phyloP scores from a whole-genome alignment of 92 coral and sea anemone species.

The Chrysogorgia sp. region DNA sequence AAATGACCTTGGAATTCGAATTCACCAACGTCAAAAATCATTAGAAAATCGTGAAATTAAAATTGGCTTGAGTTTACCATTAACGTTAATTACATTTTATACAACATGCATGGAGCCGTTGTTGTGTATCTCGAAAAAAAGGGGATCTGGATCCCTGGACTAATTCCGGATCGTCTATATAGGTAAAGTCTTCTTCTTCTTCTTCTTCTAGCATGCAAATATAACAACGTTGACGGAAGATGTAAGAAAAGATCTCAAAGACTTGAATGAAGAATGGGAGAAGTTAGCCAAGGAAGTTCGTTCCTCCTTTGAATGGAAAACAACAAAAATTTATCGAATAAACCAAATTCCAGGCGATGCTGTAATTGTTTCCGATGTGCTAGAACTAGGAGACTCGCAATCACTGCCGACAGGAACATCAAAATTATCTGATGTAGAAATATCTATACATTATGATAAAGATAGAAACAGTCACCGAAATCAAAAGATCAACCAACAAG shows the following conservation, averaged over 20 bases:
- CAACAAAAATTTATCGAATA: neutral
- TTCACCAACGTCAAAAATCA: no score
- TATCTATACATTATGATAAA: neutral
- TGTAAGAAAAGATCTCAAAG: neutral
- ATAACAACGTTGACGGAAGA: neutral
- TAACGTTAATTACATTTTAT: no score
- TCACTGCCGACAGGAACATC: conserved; percentile 1
- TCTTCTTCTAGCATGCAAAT: neutral
- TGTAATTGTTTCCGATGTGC: neutral
- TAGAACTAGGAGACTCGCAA: conserved; percentile 1
- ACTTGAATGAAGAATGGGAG: conserved; percentile 7
- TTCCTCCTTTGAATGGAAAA: conserved; percentile 18
- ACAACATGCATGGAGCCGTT: no score
- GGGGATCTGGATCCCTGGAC: no score
- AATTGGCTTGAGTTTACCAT: no score
- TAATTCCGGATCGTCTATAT: neutral
- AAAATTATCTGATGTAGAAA: neutral
- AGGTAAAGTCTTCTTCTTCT: neutral
- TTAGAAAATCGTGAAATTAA: no score
- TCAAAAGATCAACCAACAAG: conserved; percentile 4
- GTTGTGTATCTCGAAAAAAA: no score
- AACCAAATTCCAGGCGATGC: neutral
- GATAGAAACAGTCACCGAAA: neutral
- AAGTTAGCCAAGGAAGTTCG: neutral
- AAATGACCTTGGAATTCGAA: no score